Percentiles rank a stretch among this genome's conserved stretches.
These are phyloP conservation scores for Macroglossus sobrinus DNA, from an alignment of 2,113 vertebrate species.

Conservation along the genomic window DNA sequence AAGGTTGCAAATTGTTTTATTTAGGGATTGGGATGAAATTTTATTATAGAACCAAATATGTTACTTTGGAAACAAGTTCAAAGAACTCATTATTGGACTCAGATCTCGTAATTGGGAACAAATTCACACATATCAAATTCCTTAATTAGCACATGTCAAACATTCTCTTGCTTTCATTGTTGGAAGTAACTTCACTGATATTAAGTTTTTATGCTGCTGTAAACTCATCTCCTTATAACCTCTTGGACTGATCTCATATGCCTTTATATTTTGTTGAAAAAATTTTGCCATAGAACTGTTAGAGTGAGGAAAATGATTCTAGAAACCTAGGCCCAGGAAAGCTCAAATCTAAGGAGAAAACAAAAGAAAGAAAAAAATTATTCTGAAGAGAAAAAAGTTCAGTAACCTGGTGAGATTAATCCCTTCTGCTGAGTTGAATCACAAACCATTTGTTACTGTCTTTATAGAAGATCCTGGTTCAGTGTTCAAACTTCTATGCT, in stretches of 20 bases:
- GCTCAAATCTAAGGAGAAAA: conserved; percentile 47
- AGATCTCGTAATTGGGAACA: conserved; percentile 71
- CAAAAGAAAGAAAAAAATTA: neutral
- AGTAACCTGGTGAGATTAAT: neutral
- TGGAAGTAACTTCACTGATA: conserved; percentile 52
- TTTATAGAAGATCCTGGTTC: neutral
- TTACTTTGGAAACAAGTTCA: conserved; percentile 73
- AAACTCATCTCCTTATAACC: conserved; percentile 32
- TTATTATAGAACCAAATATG: conserved; percentile 62
- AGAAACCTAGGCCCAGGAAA: neutral
- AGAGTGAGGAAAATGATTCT: neutral
- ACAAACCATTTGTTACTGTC: neutral
- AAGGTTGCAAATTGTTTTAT: conserved; percentile 71
- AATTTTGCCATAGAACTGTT: neutral
- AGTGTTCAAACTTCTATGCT: neutral
- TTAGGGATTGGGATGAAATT: conserved; percentile 58
- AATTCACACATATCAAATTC: conserved; percentile 69
- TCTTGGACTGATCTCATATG: conserved; percentile 48
- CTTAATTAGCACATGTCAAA: conserved; percentile 73
- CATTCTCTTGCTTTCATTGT: conserved; percentile 51
- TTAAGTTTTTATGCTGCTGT: conserved; percentile 44
- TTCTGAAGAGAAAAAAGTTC: neutral
- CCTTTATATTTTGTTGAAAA: conserved; percentile 32
- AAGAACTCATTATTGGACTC: conserved; percentile 68
- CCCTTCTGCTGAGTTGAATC: neutral